Percentiles rank a stretch among this genome's conserved stretches.
Evolutionary conservation across 2,113 vertebrate species (phyloP).

Genomic region (Sporophila hypoxantha): DNA sequence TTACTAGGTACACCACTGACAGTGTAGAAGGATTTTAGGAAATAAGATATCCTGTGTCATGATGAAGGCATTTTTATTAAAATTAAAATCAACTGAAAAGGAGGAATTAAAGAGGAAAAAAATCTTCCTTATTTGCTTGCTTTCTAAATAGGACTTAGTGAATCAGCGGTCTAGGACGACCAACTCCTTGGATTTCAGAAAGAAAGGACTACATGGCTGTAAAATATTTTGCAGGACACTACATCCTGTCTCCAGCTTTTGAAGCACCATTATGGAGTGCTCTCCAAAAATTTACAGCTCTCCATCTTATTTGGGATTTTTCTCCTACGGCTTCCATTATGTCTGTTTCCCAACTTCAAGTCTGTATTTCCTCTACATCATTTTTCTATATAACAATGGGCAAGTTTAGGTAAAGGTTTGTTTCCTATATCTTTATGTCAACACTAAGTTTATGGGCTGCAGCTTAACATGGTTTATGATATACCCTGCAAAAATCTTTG

Average conservation of each 20-base stretch:
- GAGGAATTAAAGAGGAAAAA: not conserved
- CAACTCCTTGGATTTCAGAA: not conserved
- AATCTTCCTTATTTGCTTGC: not conserved
- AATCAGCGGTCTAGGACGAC: not conserved
- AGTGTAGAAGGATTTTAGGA: not conserved
- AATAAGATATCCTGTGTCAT: slow-evolving; percentile 16
- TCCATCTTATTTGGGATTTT: not conserved
- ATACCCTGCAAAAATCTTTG: not conserved
- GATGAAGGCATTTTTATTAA: slow-evolving; percentile 53
- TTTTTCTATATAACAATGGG: not conserved
- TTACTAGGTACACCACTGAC: not conserved
- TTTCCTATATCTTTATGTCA: not conserved
- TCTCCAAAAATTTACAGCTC: not conserved
- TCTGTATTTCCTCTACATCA: not conserved
- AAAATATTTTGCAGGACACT: not conserved
- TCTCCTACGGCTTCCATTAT: not conserved
- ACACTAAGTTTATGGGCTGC: not conserved
- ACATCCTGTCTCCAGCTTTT: not conserved
- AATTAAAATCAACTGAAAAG: slow-evolving; percentile 15
- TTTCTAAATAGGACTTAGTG: not conserved
- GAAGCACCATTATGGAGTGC: not conserved
- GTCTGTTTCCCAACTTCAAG: not conserved
- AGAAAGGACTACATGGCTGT: not conserved
- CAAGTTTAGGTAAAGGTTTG: not conserved
- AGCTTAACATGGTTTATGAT: not conserved